Conservation (phyloP, 1,140 invertebrate species). For the Drosophila ercepeae region DNA sequence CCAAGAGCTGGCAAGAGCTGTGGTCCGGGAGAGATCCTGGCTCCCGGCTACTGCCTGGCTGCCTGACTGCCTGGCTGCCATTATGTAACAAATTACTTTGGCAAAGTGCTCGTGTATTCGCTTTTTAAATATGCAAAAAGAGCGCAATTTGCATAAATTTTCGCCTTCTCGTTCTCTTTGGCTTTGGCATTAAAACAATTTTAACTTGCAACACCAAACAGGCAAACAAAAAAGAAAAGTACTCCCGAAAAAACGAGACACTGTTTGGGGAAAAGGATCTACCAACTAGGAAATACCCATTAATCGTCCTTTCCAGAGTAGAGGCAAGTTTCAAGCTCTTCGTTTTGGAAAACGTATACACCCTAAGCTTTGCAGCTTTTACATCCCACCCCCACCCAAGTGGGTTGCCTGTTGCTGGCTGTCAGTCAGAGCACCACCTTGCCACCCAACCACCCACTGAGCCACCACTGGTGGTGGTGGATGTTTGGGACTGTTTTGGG, state of each 20-base stretch:
- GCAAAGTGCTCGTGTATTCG: conserved; percentile 83
- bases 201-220: conserved; percentile 78
- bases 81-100: conserved; percentile 83
- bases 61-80: conserved; percentile 51
- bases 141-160: conserved; percentile 84
- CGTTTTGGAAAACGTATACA: conserved; percentile 12
- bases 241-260: conserved; percentile 13
- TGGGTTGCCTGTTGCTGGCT: conserved; percentile 65
- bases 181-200: conserved; percentile 83
- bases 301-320: too few relatives aligned
- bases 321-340: too few relatives aligned
- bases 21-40: conserved; percentile 8
- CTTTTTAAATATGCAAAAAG: conserved; percentile 84
- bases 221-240: conserved; percentile 39
- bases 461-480: conserved; percentile 7
- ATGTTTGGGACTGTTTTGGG: conserved; percentile 26
- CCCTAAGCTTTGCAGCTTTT: conserved; percentile 10
- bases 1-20: conserved; percentile 52
- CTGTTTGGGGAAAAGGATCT: not conserved
- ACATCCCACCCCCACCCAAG: not conserved
- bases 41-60: not conserved
- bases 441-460: not conserved
- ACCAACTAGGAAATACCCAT: not conserved
- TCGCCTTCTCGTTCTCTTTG: conserved; percentile 44
- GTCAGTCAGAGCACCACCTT: not conserved